These are phyloP conservation scores for Axinella damicornis DNA, from an alignment of 37 sponge, comb jelly and placozoan genomes.

Conservation along the genomic window DNA sequence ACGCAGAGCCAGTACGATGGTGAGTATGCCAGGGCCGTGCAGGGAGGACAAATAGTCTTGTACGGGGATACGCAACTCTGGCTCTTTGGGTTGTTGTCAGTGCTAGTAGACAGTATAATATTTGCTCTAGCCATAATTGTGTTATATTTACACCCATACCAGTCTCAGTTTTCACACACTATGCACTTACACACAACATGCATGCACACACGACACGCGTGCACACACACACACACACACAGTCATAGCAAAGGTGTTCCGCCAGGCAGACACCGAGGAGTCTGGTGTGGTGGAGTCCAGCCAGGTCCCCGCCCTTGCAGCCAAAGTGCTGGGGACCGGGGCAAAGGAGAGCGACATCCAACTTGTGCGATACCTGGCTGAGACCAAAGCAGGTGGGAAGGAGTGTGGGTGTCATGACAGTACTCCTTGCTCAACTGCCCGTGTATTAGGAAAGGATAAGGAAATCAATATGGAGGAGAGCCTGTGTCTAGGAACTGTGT, in stretches of 20 bases:
- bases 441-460: no score
- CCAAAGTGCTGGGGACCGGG: slow-evolving; percentile 72
- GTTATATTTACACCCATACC: no score
- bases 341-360: slow-evolving; percentile 76
- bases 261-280: slow-evolving; percentile 89
- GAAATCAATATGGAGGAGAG: no score
- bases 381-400: slow-evolving; percentile 52
- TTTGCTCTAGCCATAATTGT: neutral
- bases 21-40: slow-evolving; percentile 11
- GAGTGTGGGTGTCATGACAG: neutral
- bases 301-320: slow-evolving; percentile 71
- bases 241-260: slow-evolving; percentile 94
- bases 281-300: slow-evolving; percentile 76
- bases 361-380: slow-evolving; percentile 58
- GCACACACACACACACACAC: neutral
- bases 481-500: no score
- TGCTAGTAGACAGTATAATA: neutral
- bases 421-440: neutral
- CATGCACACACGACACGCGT: no score
- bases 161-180: no score
- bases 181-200: no score
- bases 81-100: neutral
- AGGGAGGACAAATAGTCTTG: no score
- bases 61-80: no score
- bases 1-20: slow-evolving; percentile 85